A percentile compares a stretch with the other conserved stretches of the same genome.
These are phyloP conservation scores for Mesocricetus auratus DNA, from an alignment of 2,113 vertebrate genomes.

Conservation along the genomic window DNA sequence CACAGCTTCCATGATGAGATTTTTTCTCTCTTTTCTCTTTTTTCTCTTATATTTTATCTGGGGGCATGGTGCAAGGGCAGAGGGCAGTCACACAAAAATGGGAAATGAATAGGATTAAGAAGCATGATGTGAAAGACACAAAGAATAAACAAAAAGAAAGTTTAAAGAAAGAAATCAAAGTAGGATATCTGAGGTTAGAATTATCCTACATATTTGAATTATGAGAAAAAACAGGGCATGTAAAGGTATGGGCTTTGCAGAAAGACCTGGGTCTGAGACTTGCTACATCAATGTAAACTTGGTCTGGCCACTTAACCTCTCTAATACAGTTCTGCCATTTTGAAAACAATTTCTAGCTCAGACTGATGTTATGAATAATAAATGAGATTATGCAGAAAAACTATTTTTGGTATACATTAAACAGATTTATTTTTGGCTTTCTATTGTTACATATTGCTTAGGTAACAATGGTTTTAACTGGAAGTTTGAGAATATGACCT, in stretches of 20 bases:
- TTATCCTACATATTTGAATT: conserved; percentile 40
- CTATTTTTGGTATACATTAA: conserved; percentile 10
- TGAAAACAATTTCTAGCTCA: conserved; percentile 51
- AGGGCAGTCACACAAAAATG: not conserved
- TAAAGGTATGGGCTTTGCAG: not conserved
- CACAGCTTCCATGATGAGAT: not conserved
- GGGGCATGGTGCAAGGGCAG: not conserved
- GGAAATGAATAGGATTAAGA: not conserved
- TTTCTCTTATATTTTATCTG: not conserved
- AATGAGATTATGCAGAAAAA: conserved; percentile 15
- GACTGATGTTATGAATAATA: conserved; percentile 46
- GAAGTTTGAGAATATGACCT: conserved; percentile 57
- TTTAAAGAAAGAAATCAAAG: not conserved
- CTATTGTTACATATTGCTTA: conserved; percentile 34
- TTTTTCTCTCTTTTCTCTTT: not conserved
- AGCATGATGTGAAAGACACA: not conserved
- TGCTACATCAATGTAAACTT: conserved; percentile 24
- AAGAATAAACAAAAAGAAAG: not conserved
- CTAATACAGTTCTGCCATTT: conserved; percentile 46
- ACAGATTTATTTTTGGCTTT: conserved; percentile 38
- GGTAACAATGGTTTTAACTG: not conserved
- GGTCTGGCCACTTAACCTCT: not conserved
- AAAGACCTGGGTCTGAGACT: conserved; percentile 18
- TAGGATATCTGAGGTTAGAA: not conserved
- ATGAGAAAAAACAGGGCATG: not conserved